These are phyloP conservation scores for Acleris laterana DNA, from an alignment of 2,888 invertebrate species.

Conservation along the genomic window DNA sequence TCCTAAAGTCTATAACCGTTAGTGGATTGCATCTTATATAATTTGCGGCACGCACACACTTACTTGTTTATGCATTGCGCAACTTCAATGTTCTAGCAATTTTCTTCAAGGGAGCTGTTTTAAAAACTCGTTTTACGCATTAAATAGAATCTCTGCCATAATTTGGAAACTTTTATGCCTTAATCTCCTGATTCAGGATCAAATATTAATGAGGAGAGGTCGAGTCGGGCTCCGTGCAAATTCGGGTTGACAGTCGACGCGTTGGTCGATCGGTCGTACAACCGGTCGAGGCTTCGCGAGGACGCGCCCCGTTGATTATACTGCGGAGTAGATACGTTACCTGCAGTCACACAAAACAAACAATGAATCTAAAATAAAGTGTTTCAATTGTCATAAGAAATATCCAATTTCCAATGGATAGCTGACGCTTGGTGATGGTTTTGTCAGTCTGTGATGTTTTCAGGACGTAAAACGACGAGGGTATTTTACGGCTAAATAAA, in stretches of 20 bases:
- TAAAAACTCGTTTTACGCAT: constrained; percentile 32
- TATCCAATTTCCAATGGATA: no score
- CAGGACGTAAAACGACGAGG: no score
- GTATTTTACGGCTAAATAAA: no score
- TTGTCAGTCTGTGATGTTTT: no score
- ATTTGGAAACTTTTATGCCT: constrained; percentile 53
- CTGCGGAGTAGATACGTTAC: background rate
- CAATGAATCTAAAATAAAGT: no score
- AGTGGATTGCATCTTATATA: no score
- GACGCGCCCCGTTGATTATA: background rate
- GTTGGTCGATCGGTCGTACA: constrained; percentile 36
- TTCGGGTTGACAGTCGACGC: constrained; percentile 22
- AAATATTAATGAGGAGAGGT: constrained; percentile 52
- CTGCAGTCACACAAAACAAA: no score
- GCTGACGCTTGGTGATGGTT: no score
- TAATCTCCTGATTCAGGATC: constrained; percentile 51
- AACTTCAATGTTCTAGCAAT: constrained; percentile 22
- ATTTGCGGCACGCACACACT: background rate
- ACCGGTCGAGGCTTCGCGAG: constrained; percentile 39
- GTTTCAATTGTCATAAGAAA: no score
- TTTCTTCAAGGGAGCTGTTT: constrained; percentile 25
- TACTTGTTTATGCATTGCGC: constrained; percentile 18
- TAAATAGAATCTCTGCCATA: constrained; percentile 47
- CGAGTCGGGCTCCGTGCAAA: constrained; percentile 20
- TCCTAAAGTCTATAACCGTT: no score